Percentiles rank a stretch among this genome's conserved stretches.
Conservation (phyloP, 2,888 invertebrate genomes). For the Asteroscopus sphinx region DNA sequence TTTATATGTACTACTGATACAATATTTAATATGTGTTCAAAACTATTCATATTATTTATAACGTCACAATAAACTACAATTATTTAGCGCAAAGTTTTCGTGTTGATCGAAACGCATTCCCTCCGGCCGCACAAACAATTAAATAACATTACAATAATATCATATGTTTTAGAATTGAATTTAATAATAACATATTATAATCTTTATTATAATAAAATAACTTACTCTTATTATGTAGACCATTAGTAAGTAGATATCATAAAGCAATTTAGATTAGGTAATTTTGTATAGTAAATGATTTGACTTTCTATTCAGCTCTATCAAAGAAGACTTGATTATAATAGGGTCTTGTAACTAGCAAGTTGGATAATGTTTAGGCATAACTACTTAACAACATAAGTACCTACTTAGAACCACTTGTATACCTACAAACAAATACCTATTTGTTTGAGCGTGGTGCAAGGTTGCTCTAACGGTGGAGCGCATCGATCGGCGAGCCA, state of each 20-base stretch:
- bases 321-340: slow-evolving; percentile 41
- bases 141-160: not conserved
- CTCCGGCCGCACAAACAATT: too few relatives aligned
- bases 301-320: slow-evolving; percentile 16
- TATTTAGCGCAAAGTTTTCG: too few relatives aligned
- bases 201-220: not conserved
- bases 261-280: slow-evolving; percentile 19
- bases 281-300: slow-evolving; percentile 9
- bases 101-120: too few relatives aligned
- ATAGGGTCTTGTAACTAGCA: slow-evolving; percentile 12
- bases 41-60: too few relatives aligned
- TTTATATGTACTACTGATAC: too few relatives aligned
- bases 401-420: slow-evolving; percentile 8
- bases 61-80: too few relatives aligned
- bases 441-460: slow-evolving; percentile 59
- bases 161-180: not conserved
- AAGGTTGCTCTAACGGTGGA: slow-evolving; percentile 73
- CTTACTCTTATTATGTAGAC: not conserved
- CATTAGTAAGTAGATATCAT: slow-evolving; percentile 1
- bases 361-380: slow-evolving; percentile 10
- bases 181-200: not conserved
- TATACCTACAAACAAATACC: too few relatives aligned
- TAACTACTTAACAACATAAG: slow-evolving; percentile 7
- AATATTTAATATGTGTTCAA: too few relatives aligned
- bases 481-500: slow-evolving; percentile 76